These are phyloP conservation scores for Periparus ater DNA, from an alignment of 2,797 vertebrate genomes.

Conservation along the genomic window DNA sequence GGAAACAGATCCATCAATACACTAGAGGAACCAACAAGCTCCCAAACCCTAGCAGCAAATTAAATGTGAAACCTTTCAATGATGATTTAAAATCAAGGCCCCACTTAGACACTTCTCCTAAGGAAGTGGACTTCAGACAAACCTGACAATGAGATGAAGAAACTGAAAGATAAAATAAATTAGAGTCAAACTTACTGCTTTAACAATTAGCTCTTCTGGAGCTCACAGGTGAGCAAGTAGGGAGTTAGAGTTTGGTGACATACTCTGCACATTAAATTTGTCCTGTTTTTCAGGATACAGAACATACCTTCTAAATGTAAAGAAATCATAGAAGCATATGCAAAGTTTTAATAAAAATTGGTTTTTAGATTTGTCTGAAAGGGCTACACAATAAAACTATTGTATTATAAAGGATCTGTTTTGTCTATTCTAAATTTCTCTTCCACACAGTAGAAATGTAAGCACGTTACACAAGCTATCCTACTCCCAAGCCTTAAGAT, in stretches of 20 bases:
- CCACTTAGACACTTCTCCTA: neutral
- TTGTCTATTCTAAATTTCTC: constrained; percentile 42
- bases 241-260: neutral
- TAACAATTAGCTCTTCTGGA: neutral
- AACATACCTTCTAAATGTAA: neutral
- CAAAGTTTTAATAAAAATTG: neutral
- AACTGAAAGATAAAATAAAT: constrained; percentile 7
- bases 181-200: neutral
- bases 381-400: constrained; percentile 28
- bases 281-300: neutral
- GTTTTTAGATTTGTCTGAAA: neutral
- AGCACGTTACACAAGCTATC: neutral
- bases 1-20: neutral
- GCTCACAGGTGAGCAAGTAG: neutral
- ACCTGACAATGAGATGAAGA: neutral
- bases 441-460: constrained; percentile 3
- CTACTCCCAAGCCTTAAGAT: neutral
- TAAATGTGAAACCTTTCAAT: neutral
- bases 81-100: neutral
- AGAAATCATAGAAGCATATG: neutral
- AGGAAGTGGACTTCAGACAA: neutral
- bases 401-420: constrained; percentile 31
- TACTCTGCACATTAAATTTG: neutral
- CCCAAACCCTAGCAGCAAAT: neutral
- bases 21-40: neutral